phyloP scores from a whole-genome alignment of 2,888 invertebrate species.

The Trichacis sp. region DNA sequence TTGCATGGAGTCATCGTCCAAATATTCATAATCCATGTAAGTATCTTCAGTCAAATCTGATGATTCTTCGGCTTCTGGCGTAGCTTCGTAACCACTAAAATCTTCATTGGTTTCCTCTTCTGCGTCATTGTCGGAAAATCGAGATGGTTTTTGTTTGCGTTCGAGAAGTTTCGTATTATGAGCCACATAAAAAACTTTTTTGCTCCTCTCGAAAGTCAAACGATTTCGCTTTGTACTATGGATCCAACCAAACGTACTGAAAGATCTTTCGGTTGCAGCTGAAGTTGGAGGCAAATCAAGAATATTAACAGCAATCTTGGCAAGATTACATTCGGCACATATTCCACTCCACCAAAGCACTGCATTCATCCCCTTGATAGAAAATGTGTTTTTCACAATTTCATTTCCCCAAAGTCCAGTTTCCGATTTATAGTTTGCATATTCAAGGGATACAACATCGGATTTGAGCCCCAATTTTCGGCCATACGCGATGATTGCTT shows the following conservation, averaged over 20 bases:
- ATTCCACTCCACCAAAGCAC: slow-evolving; percentile 27
- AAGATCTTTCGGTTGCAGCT: slow-evolving; percentile 34
- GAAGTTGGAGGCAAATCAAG: slow-evolving; percentile 22
- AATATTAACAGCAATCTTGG: slow-evolving; percentile 18
- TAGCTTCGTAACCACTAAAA: too few relatives aligned
- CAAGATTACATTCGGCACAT: slow-evolving; percentile 9
- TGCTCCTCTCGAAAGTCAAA: slow-evolving; percentile 18
- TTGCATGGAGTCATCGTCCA: too few relatives aligned
- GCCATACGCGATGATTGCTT: too few relatives aligned
- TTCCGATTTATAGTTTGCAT: slow-evolving; percentile 13
- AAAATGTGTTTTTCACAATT: slow-evolving; percentile 15
- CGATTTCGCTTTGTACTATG: slow-evolving; percentile 30
- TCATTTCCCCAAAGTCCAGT: slow-evolving; percentile 18
- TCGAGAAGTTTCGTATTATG: slow-evolving; percentile 11
- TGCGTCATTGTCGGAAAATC: too few relatives aligned
- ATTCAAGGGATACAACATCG: too few relatives aligned
- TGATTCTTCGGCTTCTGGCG: too few relatives aligned
- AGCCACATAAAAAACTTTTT: slow-evolving; percentile 17
- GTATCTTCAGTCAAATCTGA: too few relatives aligned
- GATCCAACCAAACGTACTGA: slow-evolving; percentile 35
- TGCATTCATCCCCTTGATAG: slow-evolving; percentile 13
- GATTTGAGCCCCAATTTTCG: too few relatives aligned
- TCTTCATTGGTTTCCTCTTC: too few relatives aligned
- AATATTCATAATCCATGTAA: too few relatives aligned
- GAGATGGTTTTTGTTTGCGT: too few relatives aligned